These are phyloP conservation scores for Stomatorhinus walkeri DNA, from an alignment of 2,797 vertebrate species.

Conservation along the genomic window DNA sequence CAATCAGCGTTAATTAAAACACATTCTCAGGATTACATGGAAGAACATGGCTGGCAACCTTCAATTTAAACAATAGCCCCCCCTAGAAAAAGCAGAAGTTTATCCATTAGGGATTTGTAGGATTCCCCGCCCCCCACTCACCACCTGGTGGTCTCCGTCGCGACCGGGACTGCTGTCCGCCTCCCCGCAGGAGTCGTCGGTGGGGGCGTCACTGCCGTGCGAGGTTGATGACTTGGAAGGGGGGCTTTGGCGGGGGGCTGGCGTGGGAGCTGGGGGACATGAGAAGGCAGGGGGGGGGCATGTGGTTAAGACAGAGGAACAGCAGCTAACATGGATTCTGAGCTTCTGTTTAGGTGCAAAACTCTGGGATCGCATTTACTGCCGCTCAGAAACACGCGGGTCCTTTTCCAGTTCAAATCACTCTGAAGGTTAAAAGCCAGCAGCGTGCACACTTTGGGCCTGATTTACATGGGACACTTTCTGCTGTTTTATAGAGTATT, in stretches of 20 bases:
- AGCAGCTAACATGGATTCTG: too few species aligned
- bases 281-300: too few species aligned
- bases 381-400: neutral
- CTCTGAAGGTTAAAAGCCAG: neutral
- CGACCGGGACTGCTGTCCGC: slow-evolving; percentile 91
- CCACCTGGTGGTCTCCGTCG: slow-evolving; percentile 84
- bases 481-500: neutral
- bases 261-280: slow-evolving; percentile 75
- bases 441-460: neutral
- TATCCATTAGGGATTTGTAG: neutral
- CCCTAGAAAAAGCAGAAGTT: neutral
- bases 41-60: neutral
- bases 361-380: neutral
- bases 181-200: slow-evolving; percentile 88
- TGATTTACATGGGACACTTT: neutral
- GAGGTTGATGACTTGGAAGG: slow-evolving; percentile 91
- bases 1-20: neutral
- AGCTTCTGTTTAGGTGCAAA: neutral
- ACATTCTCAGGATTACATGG: neutral
- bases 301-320: neutral
- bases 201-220: slow-evolving; percentile 76
- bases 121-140: slow-evolving; percentile 59
- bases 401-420: neutral
- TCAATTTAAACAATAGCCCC: neutral
- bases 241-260: slow-evolving; percentile 86